Percentiles rank a stretch among this genome's conserved stretches.
Conservation (phyloP, 2,797 vertebrate species). For the Chelidonichthys spinosus region DNA sequence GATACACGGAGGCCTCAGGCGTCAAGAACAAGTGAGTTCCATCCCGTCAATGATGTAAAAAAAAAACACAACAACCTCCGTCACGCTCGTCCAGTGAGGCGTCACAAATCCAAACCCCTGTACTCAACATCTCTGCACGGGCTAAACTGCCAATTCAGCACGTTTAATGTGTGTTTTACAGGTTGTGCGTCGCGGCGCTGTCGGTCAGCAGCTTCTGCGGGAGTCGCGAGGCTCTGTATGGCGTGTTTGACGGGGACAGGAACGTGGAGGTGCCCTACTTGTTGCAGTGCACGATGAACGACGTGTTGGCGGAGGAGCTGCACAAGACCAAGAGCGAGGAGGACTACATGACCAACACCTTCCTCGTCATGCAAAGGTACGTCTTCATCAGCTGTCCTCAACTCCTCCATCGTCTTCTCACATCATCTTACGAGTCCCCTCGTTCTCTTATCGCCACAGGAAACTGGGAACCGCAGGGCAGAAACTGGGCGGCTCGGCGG, state of each 20-base stretch:
- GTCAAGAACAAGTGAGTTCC: slow-evolving; percentile 95
- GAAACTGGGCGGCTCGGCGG: slow-evolving; percentile 95
- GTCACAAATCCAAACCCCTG: slow-evolving; percentile 37
- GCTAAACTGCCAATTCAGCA: slow-evolving; percentile 13
- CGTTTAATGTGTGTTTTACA: slow-evolving; percentile 51
- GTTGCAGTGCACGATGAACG: slow-evolving; percentile 97
- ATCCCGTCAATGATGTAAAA: slow-evolving; percentile 39
- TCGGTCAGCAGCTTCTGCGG: slow-evolving; percentile 96
- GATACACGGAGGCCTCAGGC: slow-evolving; percentile 95
- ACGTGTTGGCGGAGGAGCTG: slow-evolving; percentile 94
- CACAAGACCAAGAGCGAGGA: slow-evolving; percentile 95
- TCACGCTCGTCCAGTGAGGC: slow-evolving; percentile 28
- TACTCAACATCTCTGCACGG: neutral
- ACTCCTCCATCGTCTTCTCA: too few species aligned
- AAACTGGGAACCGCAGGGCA: slow-evolving; percentile 98
- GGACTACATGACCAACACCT: slow-evolving; percentile 97
- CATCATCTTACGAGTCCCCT: neutral
- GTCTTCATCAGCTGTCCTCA: neutral
- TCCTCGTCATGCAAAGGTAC: slow-evolving; percentile 97
- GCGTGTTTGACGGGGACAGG: slow-evolving; percentile 96
- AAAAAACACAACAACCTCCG: slow-evolving; percentile 11
- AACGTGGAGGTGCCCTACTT: slow-evolving; percentile 97
- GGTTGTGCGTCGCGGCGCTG: slow-evolving; percentile 95
- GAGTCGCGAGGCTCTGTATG: slow-evolving; percentile 94
- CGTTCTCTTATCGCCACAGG: slow-evolving; percentile 73